phyloP scores from a whole-genome alignment of 2,888 invertebrate genomes.

The Iselma pallidipennis region DNA sequence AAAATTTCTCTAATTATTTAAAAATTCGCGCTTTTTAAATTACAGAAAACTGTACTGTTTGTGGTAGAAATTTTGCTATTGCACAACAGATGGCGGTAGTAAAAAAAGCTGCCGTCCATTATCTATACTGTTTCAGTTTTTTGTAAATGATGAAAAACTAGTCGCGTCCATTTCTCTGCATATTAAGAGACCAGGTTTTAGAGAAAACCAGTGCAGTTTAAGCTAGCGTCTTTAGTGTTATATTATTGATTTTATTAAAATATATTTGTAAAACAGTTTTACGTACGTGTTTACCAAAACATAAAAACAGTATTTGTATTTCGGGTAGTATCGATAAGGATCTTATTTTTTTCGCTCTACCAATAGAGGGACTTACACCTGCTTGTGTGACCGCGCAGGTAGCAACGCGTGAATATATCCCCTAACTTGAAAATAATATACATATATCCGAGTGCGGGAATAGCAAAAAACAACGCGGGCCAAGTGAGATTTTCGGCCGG shows the following conservation, averaged over 20 bases:
- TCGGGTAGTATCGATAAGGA: constrained; percentile 18
- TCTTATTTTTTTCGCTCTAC: constrained; percentile 45
- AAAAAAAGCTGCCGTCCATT: constrained; percentile 37
- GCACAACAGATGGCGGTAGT: constrained; percentile 26
- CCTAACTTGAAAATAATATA: constrained; percentile 18
- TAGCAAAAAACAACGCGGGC: constrained; percentile 42
- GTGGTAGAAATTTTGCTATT: constrained; percentile 5
- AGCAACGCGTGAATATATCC: constrained; percentile 46
- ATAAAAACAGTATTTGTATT: background rate
- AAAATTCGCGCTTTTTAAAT: background rate
- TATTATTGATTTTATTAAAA: constrained; percentile 14
- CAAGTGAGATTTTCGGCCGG: constrained; percentile 51
- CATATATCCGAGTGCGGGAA: constrained; percentile 43
- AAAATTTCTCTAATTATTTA: too few species aligned
- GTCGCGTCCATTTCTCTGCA: constrained; percentile 51
- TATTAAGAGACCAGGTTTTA: constrained; percentile 43
- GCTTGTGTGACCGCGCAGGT: constrained; percentile 51
- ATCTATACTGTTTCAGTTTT: constrained; percentile 50
- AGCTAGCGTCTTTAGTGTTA: constrained; percentile 27
- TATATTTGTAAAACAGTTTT: constrained; percentile 9
- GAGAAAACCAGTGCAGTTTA: constrained; percentile 37
- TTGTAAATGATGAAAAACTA: constrained; percentile 54
- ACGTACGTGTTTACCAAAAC: background rate
- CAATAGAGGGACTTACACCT: constrained; percentile 54
- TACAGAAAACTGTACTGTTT: background rate